Conservation (phyloP, 35 echinoderm and acorn worm species). For the Hemicentrotus pulcherrimus region DNA sequence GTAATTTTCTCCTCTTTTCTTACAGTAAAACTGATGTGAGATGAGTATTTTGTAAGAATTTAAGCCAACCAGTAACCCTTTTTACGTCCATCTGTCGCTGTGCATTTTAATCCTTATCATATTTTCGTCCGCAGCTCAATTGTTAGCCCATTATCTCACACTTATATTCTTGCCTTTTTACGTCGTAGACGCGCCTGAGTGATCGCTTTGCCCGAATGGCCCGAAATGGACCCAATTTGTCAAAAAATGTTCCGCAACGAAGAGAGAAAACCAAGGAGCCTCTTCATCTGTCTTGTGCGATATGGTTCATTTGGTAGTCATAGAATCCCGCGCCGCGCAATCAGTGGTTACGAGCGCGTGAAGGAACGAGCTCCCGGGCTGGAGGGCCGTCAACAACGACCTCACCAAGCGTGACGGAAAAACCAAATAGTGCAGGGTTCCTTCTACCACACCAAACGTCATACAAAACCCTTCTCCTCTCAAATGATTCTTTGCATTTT, state of each 20-base stretch:
- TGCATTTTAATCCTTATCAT: constrained; percentile 31
- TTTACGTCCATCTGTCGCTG: constrained; percentile 43
- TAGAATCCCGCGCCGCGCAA: constrained; percentile 42
- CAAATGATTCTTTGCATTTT: background rate
- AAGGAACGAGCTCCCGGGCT: constrained; percentile 53
- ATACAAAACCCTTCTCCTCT: background rate
- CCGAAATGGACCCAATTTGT: constrained; percentile 41
- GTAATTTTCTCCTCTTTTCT: background rate
- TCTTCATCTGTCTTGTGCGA: constrained; percentile 22
- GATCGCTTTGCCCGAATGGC: constrained; percentile 34
- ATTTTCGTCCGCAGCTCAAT: constrained; percentile 29
- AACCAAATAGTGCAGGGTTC: constrained; percentile 41
- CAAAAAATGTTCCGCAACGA: constrained; percentile 53
- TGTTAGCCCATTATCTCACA: constrained; percentile 36
- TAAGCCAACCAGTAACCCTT: background rate
- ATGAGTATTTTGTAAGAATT: background rate
- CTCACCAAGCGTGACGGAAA: background rate
- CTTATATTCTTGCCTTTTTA: constrained; percentile 31
- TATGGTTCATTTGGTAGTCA: constrained; percentile 64
- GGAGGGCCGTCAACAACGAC: constrained; percentile 7
- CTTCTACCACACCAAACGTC: background rate
- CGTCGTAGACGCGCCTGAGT: background rate
- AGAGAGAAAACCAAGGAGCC: background rate
- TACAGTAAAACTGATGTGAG: background rate
- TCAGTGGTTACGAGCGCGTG: constrained; percentile 49